A percentile compares a stretch with the other conserved stretches of the same genome.
Conservation (phyloP, 2,797 vertebrate species). For the Amniataba percoides region DNA sequence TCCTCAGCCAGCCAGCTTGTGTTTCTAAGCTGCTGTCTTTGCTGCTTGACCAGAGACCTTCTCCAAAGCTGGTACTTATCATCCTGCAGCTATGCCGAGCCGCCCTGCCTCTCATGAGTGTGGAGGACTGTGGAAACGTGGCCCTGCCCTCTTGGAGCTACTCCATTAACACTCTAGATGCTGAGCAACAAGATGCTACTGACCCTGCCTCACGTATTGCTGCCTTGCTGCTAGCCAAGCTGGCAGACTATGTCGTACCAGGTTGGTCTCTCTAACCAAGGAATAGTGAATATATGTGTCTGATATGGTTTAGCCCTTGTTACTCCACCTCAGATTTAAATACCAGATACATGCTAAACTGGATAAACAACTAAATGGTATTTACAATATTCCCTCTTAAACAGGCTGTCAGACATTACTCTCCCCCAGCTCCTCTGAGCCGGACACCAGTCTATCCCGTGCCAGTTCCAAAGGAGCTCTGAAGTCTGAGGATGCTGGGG, state of each 20-base stretch:
- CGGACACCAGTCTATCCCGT: conserved; percentile 91
- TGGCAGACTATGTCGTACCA: conserved; percentile 98
- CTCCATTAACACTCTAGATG: conserved; percentile 92
- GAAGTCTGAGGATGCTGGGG: conserved; percentile 93
- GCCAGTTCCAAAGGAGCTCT: conserved; percentile 93
- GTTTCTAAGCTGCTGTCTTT: conserved; percentile 98
- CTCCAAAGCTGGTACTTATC: conserved; percentile 98
- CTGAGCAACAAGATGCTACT: conserved; percentile 94
- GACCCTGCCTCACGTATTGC: conserved; percentile 98
- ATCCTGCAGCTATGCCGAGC: conserved; percentile 97
- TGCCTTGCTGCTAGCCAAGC: conserved; percentile 93
- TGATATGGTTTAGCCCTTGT: background rate
- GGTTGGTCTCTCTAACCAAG: conserved; percentile 81
- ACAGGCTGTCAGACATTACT: conserved; percentile 97
- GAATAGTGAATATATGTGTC: background rate
- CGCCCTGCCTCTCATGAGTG: conserved; percentile 97
- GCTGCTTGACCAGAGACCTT: conserved; percentile 96
- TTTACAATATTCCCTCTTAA: conserved; percentile 6
- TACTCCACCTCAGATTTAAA: background rate
- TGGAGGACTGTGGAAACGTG: conserved; percentile 98
- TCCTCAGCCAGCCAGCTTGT: conserved; percentile 97
- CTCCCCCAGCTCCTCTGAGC: conserved; percentile 97
- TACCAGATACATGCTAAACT: conserved; percentile 3
- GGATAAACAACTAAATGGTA: background rate
- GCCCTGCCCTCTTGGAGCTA: conserved; percentile 98